Percentiles rank a stretch among this genome's conserved stretches.
These are phyloP conservation scores for Notothenia rossii DNA, from an alignment of 2,113 vertebrate genomes.

Conservation along the genomic window DNA sequence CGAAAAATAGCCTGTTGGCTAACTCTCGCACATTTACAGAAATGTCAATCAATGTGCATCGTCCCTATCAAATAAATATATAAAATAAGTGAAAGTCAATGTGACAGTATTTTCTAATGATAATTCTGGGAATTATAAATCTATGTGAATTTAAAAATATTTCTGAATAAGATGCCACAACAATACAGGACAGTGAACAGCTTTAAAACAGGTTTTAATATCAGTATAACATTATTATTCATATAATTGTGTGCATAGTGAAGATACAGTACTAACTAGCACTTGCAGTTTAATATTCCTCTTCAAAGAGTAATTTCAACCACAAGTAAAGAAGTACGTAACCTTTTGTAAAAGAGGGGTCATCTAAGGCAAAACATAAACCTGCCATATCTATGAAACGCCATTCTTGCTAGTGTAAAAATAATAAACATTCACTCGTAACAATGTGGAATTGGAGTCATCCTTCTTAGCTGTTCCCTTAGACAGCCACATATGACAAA, in stretches of 20 bases:
- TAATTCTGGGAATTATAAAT: not conserved
- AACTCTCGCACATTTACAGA: too few relatives aligned
- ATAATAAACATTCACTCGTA: not conserved
- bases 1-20: too few relatives aligned
- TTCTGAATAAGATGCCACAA: not conserved
- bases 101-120: not conserved
- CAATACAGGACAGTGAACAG: not conserved
- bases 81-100: too few relatives aligned
- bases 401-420: not conserved
- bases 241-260: not conserved
- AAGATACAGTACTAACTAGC: not conserved
- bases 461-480: conserved; percentile 5
- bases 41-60: too few relatives aligned
- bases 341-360: not conserved
- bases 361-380: not conserved
- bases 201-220: not conserved
- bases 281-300: not conserved
- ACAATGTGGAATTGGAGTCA: not conserved
- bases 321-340: not conserved
- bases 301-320: not conserved
- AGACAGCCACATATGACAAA: conserved; percentile 45
- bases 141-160: not conserved
- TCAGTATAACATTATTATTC: not conserved
- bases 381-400: not conserved
- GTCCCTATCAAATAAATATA: too few relatives aligned